A percentile compares a stretch with the other conserved stretches of the same genome.
Evolutionary conservation across 2,888 invertebrate species (phyloP).

Genomic region (Agonopterix heracliana): DNA sequence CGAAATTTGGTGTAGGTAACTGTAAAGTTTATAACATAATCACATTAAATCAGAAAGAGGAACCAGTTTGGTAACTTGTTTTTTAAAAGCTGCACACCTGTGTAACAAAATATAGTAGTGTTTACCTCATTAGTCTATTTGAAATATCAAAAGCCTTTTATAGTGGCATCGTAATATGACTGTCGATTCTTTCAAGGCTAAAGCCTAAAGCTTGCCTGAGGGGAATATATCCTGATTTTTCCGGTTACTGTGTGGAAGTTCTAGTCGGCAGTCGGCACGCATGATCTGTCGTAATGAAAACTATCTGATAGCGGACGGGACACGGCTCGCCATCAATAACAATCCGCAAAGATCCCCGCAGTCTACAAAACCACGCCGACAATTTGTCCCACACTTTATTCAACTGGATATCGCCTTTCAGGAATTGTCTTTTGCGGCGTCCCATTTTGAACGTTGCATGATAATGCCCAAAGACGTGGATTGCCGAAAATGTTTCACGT

Average conservation of each 20-base stretch:
- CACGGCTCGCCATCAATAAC: constrained; percentile 50
- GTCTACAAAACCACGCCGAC: constrained; percentile 51
- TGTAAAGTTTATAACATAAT: constrained; percentile 12
- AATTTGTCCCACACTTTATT: constrained; percentile 56
- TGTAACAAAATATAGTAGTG: constrained; percentile 6
- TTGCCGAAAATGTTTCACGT: no score
- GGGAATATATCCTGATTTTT: constrained; percentile 47
- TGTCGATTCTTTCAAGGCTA: background rate
- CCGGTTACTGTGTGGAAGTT: constrained; percentile 8
- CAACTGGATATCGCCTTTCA: constrained; percentile 32
- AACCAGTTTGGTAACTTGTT: constrained; percentile 5
- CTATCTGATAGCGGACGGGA: constrained; percentile 42
- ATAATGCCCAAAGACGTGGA: no score
- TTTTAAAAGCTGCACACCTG: constrained; percentile 9
- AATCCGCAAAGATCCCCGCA: constrained; percentile 51
- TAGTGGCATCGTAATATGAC: background rate
- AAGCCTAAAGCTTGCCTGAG: background rate
- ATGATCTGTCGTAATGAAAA: constrained; percentile 61
- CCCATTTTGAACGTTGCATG: background rate
- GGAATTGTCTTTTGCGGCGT: constrained; percentile 25
- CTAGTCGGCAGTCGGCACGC: constrained; percentile 29
- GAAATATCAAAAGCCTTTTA: constrained; percentile 18
- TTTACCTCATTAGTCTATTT: background rate
- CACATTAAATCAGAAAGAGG: constrained; percentile 10
- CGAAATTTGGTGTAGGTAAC: constrained; percentile 9